A percentile compares a stretch with the other conserved stretches of the same genome.
These are phyloP conservation scores for Anableps anableps DNA, from an alignment of 2,797 vertebrate species.

Conservation along the genomic window DNA sequence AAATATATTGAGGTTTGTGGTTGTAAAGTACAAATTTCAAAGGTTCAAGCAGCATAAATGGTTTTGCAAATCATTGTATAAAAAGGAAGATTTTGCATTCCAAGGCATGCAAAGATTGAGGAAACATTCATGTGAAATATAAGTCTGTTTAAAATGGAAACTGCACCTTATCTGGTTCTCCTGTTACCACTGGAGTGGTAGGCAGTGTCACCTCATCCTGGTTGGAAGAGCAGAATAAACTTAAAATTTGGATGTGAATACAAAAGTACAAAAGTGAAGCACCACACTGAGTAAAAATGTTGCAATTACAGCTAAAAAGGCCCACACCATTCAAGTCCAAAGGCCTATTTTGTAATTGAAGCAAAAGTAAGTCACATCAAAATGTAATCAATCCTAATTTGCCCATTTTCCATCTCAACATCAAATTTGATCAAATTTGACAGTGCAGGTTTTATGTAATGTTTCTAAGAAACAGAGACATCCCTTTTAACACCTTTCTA, in stretches of 20 bases:
- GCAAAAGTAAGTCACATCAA: neutral
- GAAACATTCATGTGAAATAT: slow-evolving; percentile 3
- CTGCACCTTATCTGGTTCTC: slow-evolving; percentile 68
- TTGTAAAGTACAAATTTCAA: neutral
- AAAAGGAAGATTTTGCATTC: slow-evolving; percentile 49
- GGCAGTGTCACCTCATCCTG: slow-evolving; percentile 52
- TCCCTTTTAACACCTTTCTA: neutral
- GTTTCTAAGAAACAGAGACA: neutral
- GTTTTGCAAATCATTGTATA: neutral
- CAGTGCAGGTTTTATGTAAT: neutral
- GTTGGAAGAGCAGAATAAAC: slow-evolving; percentile 23
- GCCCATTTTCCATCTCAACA: neutral
- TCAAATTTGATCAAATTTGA: neutral
- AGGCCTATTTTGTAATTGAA: neutral
- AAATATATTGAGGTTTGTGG: neutral
- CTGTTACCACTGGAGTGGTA: slow-evolving; percentile 34
- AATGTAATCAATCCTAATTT: slow-evolving; percentile 4
- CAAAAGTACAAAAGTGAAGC: slow-evolving; percentile 4
- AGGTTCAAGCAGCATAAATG: neutral
- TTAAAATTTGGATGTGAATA: neutral
- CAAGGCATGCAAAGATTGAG: slow-evolving; percentile 48
- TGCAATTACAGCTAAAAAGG: slow-evolving; percentile 7
- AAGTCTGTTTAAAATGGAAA: slow-evolving; percentile 11
- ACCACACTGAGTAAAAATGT: neutral
- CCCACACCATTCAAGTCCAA: neutral